Conservation (phyloP, 2,113 vertebrate genomes). For the Sphaerodactylus townsendi region DNA sequence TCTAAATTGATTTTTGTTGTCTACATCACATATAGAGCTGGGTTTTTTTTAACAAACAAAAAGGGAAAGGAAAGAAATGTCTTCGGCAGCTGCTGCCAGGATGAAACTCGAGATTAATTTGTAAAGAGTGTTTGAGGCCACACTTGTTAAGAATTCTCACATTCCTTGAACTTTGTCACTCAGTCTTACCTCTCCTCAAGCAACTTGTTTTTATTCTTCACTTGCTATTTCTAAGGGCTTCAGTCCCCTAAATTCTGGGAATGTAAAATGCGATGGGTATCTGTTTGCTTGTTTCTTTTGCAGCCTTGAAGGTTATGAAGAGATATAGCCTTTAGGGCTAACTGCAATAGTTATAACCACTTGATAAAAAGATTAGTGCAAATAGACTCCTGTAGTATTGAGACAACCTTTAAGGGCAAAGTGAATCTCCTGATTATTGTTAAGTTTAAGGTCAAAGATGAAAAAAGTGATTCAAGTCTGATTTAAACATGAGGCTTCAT, state of each 20-base stretch:
- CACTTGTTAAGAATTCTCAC: neutral
- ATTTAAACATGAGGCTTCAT: too few relatives aligned
- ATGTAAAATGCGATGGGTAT: neutral
- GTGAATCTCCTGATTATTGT: neutral
- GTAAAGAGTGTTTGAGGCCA: neutral
- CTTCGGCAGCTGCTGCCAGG: neutral
- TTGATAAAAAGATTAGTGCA: neutral
- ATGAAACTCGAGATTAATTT: neutral
- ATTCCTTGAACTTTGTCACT: neutral
- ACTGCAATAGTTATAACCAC: neutral
- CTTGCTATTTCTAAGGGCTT: neutral
- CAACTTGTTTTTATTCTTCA: neutral
- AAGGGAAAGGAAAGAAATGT: constrained; percentile 13
- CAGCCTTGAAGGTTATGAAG: neutral
- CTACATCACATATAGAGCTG: constrained; percentile 7
- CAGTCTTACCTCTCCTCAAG: neutral
- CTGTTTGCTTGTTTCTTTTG: constrained; percentile 16
- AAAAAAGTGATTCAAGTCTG: too few relatives aligned
- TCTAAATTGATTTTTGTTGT: constrained; percentile 42
- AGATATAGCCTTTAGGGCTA: neutral
- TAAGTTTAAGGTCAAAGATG: neutral
- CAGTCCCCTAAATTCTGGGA: neutral
- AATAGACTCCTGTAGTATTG: neutral
- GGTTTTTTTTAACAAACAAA: neutral
- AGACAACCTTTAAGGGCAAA: neutral